A percentile compares a stretch with the other conserved stretches of the same genome.
Conservation (phyloP, 2,113 vertebrate species). For the Siphamia tubifer region DNA sequence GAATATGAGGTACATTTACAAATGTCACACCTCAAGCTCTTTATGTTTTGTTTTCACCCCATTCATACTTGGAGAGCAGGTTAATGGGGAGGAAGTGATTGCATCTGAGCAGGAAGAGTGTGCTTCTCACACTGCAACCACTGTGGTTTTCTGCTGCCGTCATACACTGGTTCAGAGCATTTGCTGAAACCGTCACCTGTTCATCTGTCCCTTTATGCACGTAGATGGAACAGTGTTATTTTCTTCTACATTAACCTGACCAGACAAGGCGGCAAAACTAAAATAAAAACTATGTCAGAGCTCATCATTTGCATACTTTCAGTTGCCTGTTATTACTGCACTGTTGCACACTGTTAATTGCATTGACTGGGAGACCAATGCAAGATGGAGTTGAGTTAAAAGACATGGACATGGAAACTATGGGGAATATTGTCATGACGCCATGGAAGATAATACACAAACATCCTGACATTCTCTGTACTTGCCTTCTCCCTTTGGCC, state of each 20-base stretch:
- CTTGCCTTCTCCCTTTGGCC: constrained; percentile 47
- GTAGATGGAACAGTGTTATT: background rate
- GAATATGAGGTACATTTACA: background rate
- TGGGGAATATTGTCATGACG: constrained; percentile 60
- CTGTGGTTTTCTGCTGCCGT: constrained; percentile 73
- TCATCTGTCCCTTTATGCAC: background rate
- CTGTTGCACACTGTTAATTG: background rate
- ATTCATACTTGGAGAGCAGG: constrained; percentile 69
- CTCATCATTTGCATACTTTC: background rate
- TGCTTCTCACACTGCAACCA: constrained; percentile 55
- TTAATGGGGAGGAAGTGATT: constrained; percentile 80
- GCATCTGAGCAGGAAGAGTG: constrained; percentile 76
- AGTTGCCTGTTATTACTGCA: background rate
- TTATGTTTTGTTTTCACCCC: constrained; percentile 47
- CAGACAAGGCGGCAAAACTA: background rate
- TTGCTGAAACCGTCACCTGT: constrained; percentile 37
- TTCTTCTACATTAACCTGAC: background rate
- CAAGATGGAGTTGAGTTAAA: background rate
- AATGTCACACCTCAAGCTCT: constrained; percentile 9
- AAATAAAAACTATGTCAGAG: background rate
- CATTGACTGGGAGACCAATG: constrained; percentile 5
- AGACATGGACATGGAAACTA: constrained; percentile 13
- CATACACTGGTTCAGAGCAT: constrained; percentile 47
- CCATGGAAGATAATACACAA: constrained; percentile 49
- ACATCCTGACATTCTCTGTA: constrained; percentile 57